A percentile compares a stretch with the other conserved stretches of the same genome.
These are phyloP conservation scores for Pipistrellus pygmaeus DNA, from an alignment of 2,797 vertebrate genomes.

Conservation along the genomic window DNA sequence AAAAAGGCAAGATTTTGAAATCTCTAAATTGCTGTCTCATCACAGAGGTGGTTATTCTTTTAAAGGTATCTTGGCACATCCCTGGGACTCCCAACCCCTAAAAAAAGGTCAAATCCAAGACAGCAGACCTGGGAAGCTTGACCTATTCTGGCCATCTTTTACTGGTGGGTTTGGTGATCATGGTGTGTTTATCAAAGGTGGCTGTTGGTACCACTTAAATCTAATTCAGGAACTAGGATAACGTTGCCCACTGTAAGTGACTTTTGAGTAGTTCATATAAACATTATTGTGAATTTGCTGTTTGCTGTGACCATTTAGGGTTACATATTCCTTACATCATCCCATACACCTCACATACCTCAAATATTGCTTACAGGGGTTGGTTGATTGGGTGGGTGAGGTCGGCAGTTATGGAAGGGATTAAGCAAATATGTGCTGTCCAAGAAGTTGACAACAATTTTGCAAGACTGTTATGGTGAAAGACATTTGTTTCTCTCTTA, in stretches of 20 bases:
- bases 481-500: conserved; percentile 63
- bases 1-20: not conserved
- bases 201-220: not conserved
- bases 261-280: conserved; percentile 22
- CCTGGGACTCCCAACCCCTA: not conserved
- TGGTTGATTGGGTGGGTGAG: not conserved
- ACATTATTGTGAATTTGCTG: not conserved
- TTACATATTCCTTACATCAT: conserved; percentile 31
- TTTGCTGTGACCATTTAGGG: not conserved
- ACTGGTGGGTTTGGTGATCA: not conserved
- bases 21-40: not conserved
- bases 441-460: conserved; percentile 65
- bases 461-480: conserved; percentile 38
- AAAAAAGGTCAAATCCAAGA: not conserved
- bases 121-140: not conserved
- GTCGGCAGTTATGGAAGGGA: not conserved
- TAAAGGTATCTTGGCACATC: conserved; percentile 8
- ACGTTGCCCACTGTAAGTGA: not conserved
- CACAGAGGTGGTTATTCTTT: conserved; percentile 25
- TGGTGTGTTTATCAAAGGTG: conserved; percentile 20
- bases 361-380: not conserved
- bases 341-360: not conserved
- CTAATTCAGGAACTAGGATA: conserved; percentile 22
- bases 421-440: conserved; percentile 66
- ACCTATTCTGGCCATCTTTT: not conserved